Evolutionary conservation across 2,797 vertebrate species (phyloP), one percentile per base, ranked within the genome.

Genomic region (Brachymystax lenok): DNA sequence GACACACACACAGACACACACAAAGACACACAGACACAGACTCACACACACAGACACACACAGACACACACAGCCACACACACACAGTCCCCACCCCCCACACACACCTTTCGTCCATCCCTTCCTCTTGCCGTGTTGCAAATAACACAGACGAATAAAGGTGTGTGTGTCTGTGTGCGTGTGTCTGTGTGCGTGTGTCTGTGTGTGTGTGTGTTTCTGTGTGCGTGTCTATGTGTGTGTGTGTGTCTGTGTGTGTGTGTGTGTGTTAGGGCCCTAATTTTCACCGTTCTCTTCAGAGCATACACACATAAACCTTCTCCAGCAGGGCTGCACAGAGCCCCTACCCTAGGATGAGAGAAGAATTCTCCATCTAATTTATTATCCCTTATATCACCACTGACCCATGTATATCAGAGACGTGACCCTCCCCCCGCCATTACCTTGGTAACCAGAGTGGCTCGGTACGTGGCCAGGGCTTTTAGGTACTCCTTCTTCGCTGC

Each of bases 401-500:
- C 93, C 93, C 93, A 89, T 91, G 90, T 94, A 93, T 93, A 95
- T 94, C 91, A 93, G 93, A 94, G 90, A 93, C 75, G 75, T 94
- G 80, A 91, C 79, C 92, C 63, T n/a, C 28, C 79, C 92, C 90
- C 87, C 76, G 72, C 76, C 61, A 88, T 95, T 97, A 99, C 98
- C 98, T 99, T 99, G 95, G 98, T 99, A 95, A 99, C 97, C 75
- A 99, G 96, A 90, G 97, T 99, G 91, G 98, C 98, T 95, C 98
- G 91, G 95, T 99, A 99, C 21, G 98, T 96, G 14, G 98, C 98
- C 91, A 99, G 95, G 81, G 98, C 98, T 94, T 99, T 99, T 94
- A 99, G 96, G 92, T 99, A 99, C 84, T 99, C 98, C 93, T 99
- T 99, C 95, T 99, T 99, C 2, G 98, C 98, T 0, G 97, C 97